Evolutionary conservation across 1,140 invertebrate genomes (phyloP).

Genomic region (Pissodes strobi): DNA sequence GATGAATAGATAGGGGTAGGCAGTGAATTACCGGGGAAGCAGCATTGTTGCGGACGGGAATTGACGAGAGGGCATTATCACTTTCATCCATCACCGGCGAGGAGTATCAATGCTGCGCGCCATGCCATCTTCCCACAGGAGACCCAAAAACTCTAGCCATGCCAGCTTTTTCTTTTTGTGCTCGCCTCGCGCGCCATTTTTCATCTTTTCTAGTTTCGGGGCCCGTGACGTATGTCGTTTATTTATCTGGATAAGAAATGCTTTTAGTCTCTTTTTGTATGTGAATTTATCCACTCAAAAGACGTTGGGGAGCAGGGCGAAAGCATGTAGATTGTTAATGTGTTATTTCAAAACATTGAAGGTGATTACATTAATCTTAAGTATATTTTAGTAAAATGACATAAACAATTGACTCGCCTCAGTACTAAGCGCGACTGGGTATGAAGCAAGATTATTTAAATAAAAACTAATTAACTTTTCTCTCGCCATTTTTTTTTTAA

Average conservation of each 20-base stretch:
- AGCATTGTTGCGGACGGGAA: constrained; percentile 57
- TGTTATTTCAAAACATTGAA: too few species aligned
- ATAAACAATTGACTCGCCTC: too few species aligned
- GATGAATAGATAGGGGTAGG: constrained; percentile 54
- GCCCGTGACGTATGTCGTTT: constrained; percentile 52
- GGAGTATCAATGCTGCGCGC: constrained; percentile 55
- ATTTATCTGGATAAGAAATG: constrained; percentile 41
- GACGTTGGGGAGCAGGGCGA: too few species aligned
- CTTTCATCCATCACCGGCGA: constrained; percentile 55
- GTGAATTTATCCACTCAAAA: constrained; percentile 20
- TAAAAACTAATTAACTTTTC: too few species aligned
- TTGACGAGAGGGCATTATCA: constrained; percentile 58
- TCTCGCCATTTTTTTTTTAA: too few species aligned
- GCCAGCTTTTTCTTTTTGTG: constrained; percentile 49
- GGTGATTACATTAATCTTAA: too few species aligned
- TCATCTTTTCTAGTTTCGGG: constrained; percentile 55
- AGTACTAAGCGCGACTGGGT: too few species aligned
- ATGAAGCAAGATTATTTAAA: too few species aligned
- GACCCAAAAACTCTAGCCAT: constrained; percentile 53
- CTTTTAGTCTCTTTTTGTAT: constrained; percentile 30
- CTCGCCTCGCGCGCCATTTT: constrained; percentile 50
- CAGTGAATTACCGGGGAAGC: constrained; percentile 52
- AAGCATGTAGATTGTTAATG: too few species aligned
- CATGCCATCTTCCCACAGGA: constrained; percentile 54
- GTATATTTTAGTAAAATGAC: too few species aligned